Percentiles rank a stretch among this genome's conserved stretches.
Conservation (phyloP, 2,113 vertebrate genomes). For the Nothoprocta perdicaria region DNA sequence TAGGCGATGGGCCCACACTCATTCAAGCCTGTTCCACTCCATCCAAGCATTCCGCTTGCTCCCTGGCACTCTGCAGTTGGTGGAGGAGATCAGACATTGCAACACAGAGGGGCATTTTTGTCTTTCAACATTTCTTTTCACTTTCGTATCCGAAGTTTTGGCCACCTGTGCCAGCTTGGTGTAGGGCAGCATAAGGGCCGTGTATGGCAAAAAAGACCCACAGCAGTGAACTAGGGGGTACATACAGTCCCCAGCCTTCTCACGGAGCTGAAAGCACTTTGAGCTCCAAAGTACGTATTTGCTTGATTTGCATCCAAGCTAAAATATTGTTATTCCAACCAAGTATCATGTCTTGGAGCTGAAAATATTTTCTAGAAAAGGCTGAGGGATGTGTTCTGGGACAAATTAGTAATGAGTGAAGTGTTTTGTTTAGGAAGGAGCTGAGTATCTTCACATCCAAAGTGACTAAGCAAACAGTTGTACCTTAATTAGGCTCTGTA, state of each 20-base stretch:
- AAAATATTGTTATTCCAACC: background rate
- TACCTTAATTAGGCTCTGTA: background rate
- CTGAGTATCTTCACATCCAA: background rate
- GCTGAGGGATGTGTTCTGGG: background rate
- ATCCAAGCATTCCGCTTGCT: background rate
- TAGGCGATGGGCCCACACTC: background rate
- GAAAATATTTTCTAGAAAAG: background rate
- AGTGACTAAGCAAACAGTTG: conserved; percentile 12
- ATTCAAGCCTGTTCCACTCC: background rate
- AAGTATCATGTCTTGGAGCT: background rate
- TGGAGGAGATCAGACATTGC: background rate
- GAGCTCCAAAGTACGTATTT: background rate
- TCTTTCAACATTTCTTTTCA: background rate
- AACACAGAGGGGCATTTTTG: accelerated
- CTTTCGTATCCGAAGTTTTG: background rate
- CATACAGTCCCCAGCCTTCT: background rate
- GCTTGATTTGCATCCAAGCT: conserved; percentile 35
- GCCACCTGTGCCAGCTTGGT: background rate
- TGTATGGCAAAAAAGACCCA: background rate
- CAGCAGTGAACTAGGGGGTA: background rate
- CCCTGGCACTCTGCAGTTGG: background rate
- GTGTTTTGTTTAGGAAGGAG: background rate
- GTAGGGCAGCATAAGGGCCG: background rate
- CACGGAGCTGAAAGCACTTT: background rate
- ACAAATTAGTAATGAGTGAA: background rate